phyloP scores from a whole-genome alignment of 53 echinoderm and acorn worm genomes.

The Stichopus horrens region DNA sequence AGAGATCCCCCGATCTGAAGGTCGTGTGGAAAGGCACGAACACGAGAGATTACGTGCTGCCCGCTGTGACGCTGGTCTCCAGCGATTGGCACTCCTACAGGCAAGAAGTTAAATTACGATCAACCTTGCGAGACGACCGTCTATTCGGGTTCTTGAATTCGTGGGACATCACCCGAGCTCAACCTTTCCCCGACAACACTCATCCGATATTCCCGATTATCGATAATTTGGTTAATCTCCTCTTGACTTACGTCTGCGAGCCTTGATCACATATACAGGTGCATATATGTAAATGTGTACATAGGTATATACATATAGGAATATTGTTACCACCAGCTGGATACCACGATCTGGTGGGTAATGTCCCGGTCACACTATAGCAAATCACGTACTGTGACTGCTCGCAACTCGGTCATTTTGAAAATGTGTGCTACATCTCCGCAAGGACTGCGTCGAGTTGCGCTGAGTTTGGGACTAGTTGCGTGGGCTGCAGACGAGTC shows the following conservation, averaged over 20 bases:
- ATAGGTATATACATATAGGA: background rate
- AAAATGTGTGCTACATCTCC: no score
- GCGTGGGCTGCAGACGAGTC: no score
- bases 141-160: background rate
- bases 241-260: constrained; percentile 10
- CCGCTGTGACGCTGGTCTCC: background rate
- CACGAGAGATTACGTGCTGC: background rate
- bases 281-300: no score
- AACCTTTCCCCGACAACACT: background rate
- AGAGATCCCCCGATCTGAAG: background rate
- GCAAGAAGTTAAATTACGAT: background rate
- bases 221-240: background rate
- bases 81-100: constrained; percentile 19
- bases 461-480: no score
- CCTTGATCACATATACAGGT: no score
- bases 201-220: background rate
- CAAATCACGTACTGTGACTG: no score
- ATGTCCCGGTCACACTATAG: no score
- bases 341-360: no score
- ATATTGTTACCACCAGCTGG: background rate
- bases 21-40: constrained; percentile 1
- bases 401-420: no score
- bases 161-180: constrained; percentile 10
- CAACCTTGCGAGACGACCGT: background rate
- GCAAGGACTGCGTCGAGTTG: no score